A percentile compares a stretch with the other conserved stretches of the same genome.
phyloP scores from a whole-genome alignment of 35 echinoderm and acorn worm genomes.

The Holothuria glaberrima region DNA sequence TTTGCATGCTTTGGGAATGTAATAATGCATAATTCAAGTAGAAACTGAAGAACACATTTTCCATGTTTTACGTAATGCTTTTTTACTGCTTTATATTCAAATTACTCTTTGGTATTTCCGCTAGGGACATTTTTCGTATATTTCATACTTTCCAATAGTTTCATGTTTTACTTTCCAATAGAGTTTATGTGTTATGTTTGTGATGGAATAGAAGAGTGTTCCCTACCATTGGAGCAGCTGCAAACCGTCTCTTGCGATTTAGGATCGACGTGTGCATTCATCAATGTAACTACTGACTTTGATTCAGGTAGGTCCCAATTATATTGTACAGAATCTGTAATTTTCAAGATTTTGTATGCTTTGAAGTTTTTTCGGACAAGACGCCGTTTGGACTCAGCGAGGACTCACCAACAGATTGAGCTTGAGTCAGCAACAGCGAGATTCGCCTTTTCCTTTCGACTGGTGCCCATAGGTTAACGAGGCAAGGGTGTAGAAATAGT shows the following conservation, averaged over 20 bases:
- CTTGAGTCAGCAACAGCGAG: neutral
- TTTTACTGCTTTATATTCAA: no score
- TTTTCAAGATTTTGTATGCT: neutral
- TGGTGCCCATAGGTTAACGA: no score
- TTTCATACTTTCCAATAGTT: no score
- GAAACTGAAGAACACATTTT: no score
- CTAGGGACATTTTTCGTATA: no score
- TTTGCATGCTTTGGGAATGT: no score
- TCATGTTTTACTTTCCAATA: neutral
- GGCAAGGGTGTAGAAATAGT: no score
- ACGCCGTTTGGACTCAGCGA: neutral
- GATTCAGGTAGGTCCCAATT: neutral
- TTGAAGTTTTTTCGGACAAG: neutral
- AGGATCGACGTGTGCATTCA: neutral
- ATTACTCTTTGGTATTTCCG: no score
- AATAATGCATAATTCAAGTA: no score
- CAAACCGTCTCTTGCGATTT: neutral
- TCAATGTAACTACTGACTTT: neutral
- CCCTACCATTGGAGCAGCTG: neutral
- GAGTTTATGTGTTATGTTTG: neutral
- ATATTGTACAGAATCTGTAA: neutral
- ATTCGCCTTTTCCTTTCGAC: no score
- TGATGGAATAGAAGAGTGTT: neutral
- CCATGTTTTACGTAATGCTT: no score
- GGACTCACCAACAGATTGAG: neutral